Percentiles rank a stretch among this genome's conserved stretches.
These are phyloP conservation scores for Drosophila robusta DNA, from an alignment of 2,888 invertebrate species.

Conservation along the genomic window DNA sequence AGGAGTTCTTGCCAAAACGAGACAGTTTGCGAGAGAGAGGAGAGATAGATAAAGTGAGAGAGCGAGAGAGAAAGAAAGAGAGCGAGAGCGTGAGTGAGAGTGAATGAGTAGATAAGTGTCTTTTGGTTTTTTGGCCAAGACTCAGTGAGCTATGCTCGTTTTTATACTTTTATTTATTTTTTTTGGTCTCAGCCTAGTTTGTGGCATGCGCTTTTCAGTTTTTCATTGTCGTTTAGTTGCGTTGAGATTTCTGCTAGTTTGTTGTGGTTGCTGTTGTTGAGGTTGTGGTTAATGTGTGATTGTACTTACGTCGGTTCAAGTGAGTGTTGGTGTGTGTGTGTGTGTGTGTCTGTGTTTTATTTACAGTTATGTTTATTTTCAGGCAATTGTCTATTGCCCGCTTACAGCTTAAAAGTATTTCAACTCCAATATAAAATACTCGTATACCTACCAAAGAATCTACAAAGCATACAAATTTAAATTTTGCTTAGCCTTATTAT, in stretches of 20 bases:
- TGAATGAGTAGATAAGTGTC: conserved; percentile 30
- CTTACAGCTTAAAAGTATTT: conserved; percentile 31
- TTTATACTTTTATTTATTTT: background rate
- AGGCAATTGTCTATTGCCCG: conserved; percentile 27
- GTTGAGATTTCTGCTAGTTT: conserved; percentile 32
- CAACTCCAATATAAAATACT: conserved; percentile 15
- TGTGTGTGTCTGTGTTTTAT: conserved; percentile 46
- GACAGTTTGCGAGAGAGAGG: conserved; percentile 38
- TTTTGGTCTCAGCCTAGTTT: conserved; percentile 34
- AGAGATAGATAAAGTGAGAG: conserved; percentile 25
- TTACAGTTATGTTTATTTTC: conserved; percentile 54
- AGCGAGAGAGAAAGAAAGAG: conserved; percentile 24
- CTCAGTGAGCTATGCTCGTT: conserved; percentile 31
- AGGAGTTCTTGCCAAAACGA: conserved; percentile 68
- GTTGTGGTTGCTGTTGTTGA: conserved; percentile 28
- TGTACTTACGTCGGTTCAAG: conserved; percentile 72
- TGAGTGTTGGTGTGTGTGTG: conserved; percentile 32
- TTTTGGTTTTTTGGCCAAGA: conserved; percentile 33
- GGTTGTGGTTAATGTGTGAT: conserved; percentile 22
- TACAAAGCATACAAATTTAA: conserved; percentile 37
- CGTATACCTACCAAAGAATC: conserved; percentile 51
- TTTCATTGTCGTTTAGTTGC: conserved; percentile 41
- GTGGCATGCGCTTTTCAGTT: conserved; percentile 53
- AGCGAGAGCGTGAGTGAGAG: conserved; percentile 11
- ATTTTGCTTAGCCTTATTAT: conserved; percentile 45